Evolutionary conservation across 2,797 vertebrate species (phyloP), one percentile per base, ranked within the genome.

Genomic region (Chrosomus eos): DNA sequence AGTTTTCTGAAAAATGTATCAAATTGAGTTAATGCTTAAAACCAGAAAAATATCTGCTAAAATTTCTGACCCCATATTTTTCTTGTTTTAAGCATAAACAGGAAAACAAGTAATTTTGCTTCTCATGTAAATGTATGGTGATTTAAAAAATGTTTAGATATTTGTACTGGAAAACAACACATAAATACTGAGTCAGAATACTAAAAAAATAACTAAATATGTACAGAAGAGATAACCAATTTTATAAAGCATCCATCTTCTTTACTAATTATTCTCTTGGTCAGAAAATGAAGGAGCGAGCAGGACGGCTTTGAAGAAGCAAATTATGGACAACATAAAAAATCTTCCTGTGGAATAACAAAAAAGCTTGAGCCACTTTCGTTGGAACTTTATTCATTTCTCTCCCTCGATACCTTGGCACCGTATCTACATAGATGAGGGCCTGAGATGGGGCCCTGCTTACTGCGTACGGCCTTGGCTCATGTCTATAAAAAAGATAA

Each of bases 401-500:
- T 43, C 80, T 62, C 74, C 28, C 38, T 68, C 19, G 18, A 84
- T 67, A 80, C 60, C 83, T 84, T 87, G 85, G 76, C 79, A 71
- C 74, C 33, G 81, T 80, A 84, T 80, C 55, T 48, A 6, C 5
- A 18, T 48, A 80, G 55, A 80, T 85, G 40, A 72, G 70, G 53
- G 71, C 58, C 75, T 36, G 38, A 70, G 68, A 87, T 82, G 62
- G 81, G 83, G 70, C 82, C 82, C 23, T 79, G 70, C 79, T 78
- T 75, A 76, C 13, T 31, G 80, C 28, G 5, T 38, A 18, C 38
- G n/a, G 78, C 74, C 87, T 87, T 82, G 86, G 81, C 74, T 86
- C 67, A 7, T 28, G 81, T 86, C 60, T 68, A 87, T 86, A 87
- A 88, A 90, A 89, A 85, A 92, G 90, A 92, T 91, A 93, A 91